These are phyloP conservation scores for Cyrtodaria siliqua DNA, from an alignment of 2,888 invertebrate species.

Conservation along the genomic window DNA sequence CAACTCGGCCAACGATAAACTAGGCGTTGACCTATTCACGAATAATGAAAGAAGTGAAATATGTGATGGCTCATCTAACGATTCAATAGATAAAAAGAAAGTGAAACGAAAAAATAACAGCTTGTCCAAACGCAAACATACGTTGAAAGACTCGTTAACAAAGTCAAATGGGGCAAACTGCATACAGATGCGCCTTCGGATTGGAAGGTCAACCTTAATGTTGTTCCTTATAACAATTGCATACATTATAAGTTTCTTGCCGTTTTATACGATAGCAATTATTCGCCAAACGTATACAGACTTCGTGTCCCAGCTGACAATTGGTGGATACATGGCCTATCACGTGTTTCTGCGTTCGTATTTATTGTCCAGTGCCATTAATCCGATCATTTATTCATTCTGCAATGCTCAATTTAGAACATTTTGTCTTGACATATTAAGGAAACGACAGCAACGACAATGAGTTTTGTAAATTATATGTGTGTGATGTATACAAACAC, in stretches of 20 bases:
- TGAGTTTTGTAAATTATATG: not conserved
- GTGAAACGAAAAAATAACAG: slow-evolving; percentile 2
- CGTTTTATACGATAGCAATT: slow-evolving; percentile 72
- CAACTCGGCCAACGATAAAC: too few species aligned
- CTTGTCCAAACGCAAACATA: slow-evolving; percentile 12
- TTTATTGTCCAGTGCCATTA: slow-evolving; percentile 73
- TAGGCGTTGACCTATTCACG: not conserved
- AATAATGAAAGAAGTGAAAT: not conserved
- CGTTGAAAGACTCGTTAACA: slow-evolving; percentile 27
- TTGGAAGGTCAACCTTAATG: slow-evolving; percentile 73
- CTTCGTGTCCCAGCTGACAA: slow-evolving; percentile 40
- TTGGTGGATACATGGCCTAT: slow-evolving; percentile 50
- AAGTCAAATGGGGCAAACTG: slow-evolving; percentile 37
- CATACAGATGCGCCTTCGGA: slow-evolving; percentile 32
- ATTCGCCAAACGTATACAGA: slow-evolving; percentile 62
- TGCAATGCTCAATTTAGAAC: slow-evolving; percentile 69
- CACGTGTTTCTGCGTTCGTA: slow-evolving; percentile 73
- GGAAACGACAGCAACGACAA: slow-evolving; percentile 2
- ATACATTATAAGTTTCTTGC: slow-evolving; percentile 74
- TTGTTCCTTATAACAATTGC: slow-evolving; percentile 71
- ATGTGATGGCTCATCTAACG: not conserved
- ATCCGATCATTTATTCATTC: slow-evolving; percentile 76
- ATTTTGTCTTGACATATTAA: slow-evolving; percentile 38
- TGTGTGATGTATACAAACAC: too few species aligned
- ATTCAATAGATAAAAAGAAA: not conserved